Conservation (phyloP, 1,140 invertebrate species). For the Drosophila quadrilineata region DNA sequence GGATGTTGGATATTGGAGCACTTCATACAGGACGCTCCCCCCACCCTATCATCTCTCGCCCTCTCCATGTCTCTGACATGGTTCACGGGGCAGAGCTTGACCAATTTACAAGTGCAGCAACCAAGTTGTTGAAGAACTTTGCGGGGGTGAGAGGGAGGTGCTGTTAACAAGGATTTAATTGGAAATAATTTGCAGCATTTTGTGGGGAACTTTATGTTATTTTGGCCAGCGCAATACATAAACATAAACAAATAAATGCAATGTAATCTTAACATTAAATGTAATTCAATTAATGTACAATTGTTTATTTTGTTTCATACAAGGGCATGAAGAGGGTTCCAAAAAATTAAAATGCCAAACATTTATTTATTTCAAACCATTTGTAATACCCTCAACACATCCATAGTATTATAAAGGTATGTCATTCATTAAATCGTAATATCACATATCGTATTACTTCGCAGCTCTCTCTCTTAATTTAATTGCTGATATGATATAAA, state of each 20-base stretch:
- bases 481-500: no score
- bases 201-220: conserved; percentile 25
- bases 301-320: conserved; percentile 20
- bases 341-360: not conserved
- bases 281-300: conserved; percentile 57
- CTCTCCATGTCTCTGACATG: no score
- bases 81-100: conserved; percentile 41
- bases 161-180: not conserved
- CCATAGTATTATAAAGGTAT: no score
- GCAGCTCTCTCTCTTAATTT: no score
- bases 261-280: conserved; percentile 14
- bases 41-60: no score
- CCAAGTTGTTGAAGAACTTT: conserved; percentile 3
- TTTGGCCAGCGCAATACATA: not conserved
- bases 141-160: no score
- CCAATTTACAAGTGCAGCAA: conserved; percentile 42
- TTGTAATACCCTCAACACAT: conserved; percentile 17
- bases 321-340: not conserved
- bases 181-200: conserved; percentile 45
- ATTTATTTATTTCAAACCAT: conserved; percentile 1
- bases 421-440: no score
- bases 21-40: no score
- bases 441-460: no score
- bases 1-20: not conserved
- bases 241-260: conserved; percentile 22